A percentile compares a stretch with the other conserved stretches of the same genome.
phyloP scores from a whole-genome alignment of 2,888 invertebrate genomes.

The Nomada hirtipes region DNA sequence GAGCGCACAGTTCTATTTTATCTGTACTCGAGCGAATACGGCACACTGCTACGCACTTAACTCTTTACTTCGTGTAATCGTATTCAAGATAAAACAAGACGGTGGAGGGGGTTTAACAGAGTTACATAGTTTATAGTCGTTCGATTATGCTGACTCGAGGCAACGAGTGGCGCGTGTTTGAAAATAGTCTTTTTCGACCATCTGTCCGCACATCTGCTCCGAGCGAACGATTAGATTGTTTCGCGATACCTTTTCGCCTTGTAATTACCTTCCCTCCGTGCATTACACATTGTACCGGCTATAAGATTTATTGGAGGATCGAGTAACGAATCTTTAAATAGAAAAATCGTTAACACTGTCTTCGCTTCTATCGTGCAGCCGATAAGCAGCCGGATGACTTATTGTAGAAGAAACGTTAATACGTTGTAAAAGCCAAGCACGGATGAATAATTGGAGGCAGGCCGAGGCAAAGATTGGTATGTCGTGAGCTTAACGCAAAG shows the following conservation, averaged over 20 bases:
- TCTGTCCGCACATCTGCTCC: slow-evolving; percentile 72
- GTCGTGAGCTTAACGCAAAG: slow-evolving; percentile 48
- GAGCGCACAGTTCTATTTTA: slow-evolving; percentile 54
- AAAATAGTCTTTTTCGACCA: slow-evolving; percentile 67
- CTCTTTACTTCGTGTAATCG: slow-evolving; percentile 40
- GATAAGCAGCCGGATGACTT: slow-evolving; percentile 47
- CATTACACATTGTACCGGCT: slow-evolving; percentile 2
- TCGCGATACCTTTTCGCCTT: slow-evolving; percentile 43
- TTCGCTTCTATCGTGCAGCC: slow-evolving; percentile 38
- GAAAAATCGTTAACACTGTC: slow-evolving; percentile 46
- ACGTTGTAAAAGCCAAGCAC: slow-evolving; percentile 46
- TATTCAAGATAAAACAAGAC: slow-evolving; percentile 44
- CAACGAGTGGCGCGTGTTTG: slow-evolving; percentile 69
- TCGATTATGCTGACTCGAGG: slow-evolving; percentile 71
- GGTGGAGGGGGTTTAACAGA: slow-evolving; percentile 48
- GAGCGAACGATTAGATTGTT: slow-evolving; percentile 60
- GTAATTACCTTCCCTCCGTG: slow-evolving; percentile 38
- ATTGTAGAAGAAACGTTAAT: slow-evolving; percentile 49
- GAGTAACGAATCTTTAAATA: slow-evolving; percentile 33
- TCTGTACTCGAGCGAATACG: slow-evolving; percentile 21
- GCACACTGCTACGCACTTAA: slow-evolving; percentile 23
- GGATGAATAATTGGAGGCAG: slow-evolving; percentile 45
- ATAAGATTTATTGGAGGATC: slow-evolving; percentile 42
- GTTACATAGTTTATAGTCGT: slow-evolving; percentile 66
- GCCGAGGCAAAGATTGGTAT: slow-evolving; percentile 54